Evolutionary conservation across 30 jellyfish, hydroid and myxozoan genomes (phyloP), one percentile per base, ranked within the genome.

Genomic region (Clytia hemisphaerica): DNA sequence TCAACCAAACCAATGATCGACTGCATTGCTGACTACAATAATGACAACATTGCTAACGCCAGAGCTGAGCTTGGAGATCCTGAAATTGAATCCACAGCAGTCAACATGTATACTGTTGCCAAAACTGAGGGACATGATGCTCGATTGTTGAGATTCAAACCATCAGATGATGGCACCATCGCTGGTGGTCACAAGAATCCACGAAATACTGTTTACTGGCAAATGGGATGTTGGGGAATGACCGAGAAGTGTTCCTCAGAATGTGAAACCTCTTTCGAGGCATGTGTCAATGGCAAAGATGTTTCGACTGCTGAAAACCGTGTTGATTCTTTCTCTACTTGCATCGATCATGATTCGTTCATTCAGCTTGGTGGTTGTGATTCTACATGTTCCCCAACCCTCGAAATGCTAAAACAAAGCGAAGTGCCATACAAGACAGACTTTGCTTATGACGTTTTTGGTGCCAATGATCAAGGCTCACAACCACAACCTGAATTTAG

Each of bases 131-230:
- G 60, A 46, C 60, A 46, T 46, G 60, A 46, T 46, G 6, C 60
- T 2, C 60, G 60, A 46, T 30, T 46, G 19, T 9, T 46, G 10
- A 26, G 9, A 2, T 46, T 2, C 9, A n/a, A 26, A n/a, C 60
- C 60, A 4, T 4, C 5, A n/a, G 53, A 10, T 7, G 53, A 40
- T 40, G 9, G 9, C 3, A 9, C 3, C 2, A 4, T 46, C 6
- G 2, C 3, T n/a, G 60, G 60, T 4, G 60, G 60, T 2, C 60
- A 46, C 24, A 3, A 3, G 25, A 46, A 46, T 46, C 60, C 60
- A 26, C 60, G 25, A 46, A 46, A 46, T 9, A 46, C 60, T 2
- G 60, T 46, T 30, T 46, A 46, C 24, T 46, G 60, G 60, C 60
- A 46, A 9, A 30, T 46, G 3, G 60, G 60, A 4, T 46, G 60